Evolutionary conservation across 2,888 invertebrate genomes (phyloP), one percentile per base, ranked within the genome.

Genomic region (Nomada flava): DNA sequence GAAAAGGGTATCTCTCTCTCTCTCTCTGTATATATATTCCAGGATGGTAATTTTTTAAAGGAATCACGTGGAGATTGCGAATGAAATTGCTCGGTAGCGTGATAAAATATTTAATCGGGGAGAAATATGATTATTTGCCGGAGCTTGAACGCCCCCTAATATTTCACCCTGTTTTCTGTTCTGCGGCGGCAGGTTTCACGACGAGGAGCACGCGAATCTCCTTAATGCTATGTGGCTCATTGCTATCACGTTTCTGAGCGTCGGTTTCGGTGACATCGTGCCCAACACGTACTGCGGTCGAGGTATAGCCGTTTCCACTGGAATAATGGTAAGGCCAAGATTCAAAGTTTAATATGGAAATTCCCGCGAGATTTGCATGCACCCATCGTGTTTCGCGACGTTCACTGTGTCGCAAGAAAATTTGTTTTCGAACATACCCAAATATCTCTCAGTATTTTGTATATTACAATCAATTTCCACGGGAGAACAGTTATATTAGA

Each of bases 221-320:
- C 96, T 98, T 94, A 99, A 99, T 96, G 98, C 99, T 93, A 99
- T 99, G 98, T 99, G 99, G 99, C 97, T 99, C 95, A 99, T 99
- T 95, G 99, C 99, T 94, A 99, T 99, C 94, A 99, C 99, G 93
- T 99, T 99, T 96, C 97, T 99, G 94, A 99, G 99, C 95, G 99
- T 99, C 94, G 99, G 99, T 94, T 99, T 99, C 95, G 99, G 99
- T 94, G 99, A 99, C 95, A 98, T 99, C 94, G 99, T 99, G 94
- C 99, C 99, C 94, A 99, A 99, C 95, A 99, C 99, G 90, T 99
- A 99, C 96, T 99, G 99, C 95, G 99, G 99, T 94, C 96, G 99
- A 95, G 98, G 98, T 94, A 99, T 99, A 94, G 99, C 99, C 94
- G 99, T 99, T 94, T 98, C 98, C 95, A 99, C 99, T 92, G 99